Conservation (phyloP, 2,888 invertebrate genomes). For the Amblyjoppa fuscipennis region DNA sequence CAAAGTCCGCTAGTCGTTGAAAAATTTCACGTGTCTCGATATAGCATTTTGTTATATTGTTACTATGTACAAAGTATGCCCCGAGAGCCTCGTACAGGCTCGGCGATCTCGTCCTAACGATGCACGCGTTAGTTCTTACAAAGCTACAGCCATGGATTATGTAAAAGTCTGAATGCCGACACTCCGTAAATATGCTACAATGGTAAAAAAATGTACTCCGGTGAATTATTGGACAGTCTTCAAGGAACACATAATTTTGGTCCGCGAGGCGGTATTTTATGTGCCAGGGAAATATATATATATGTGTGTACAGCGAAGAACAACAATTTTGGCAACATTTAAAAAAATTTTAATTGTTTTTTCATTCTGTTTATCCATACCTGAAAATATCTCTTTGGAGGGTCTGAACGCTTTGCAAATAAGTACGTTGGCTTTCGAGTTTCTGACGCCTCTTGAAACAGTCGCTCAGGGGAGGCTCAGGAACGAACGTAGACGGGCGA, state of each 20-base stretch:
- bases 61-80: conserved; percentile 86
- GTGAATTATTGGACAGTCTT: neutral
- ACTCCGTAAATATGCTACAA: conserved; percentile 88
- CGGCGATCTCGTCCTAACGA: conserved; percentile 87
- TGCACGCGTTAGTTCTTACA: conserved; percentile 88
- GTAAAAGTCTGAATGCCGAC: conserved; percentile 88
- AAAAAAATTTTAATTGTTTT: neutral
- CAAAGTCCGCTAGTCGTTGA: conserved; percentile 82
- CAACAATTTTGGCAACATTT: neutral
- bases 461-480: conserved; percentile 73
- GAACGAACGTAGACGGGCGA: conserved; percentile 70
- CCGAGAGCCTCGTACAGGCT: conserved; percentile 87
- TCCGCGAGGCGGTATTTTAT: neutral
- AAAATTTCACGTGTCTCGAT: conserved; percentile 87
- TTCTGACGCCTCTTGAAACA: conserved; percentile 76
- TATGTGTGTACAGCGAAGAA: neutral
- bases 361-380: conserved; percentile 67
- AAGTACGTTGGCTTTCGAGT: conserved; percentile 74
- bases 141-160: conserved; percentile 87
- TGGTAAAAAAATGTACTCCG: neutral
- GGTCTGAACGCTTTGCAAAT: conserved; percentile 73
- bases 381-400: conserved; percentile 79
- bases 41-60: conserved; percentile 85
- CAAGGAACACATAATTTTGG: neutral
- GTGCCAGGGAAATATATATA: conserved; percentile 37